Evolutionary conservation across 2,797 vertebrate species (phyloP).

Genomic region (Podarcis lilfordi): DNA sequence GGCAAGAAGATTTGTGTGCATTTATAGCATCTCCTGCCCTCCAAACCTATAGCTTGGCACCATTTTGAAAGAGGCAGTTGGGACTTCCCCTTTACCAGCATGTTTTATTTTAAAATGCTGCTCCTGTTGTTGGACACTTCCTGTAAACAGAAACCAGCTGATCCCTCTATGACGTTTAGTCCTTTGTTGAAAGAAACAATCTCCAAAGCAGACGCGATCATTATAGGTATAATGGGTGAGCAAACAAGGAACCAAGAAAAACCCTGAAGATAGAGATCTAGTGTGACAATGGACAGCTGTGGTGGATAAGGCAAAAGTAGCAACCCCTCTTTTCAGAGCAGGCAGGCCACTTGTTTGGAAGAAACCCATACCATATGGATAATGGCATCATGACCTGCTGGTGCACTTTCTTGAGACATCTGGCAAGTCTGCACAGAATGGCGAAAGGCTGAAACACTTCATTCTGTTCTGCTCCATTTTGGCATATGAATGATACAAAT

Average conservation of each 20-base stretch:
- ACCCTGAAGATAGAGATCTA: too few species aligned
- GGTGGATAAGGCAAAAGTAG: not conserved
- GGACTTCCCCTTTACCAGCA: not conserved
- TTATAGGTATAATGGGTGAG: not conserved
- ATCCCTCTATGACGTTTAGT: too few species aligned
- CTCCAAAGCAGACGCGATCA: too few species aligned
- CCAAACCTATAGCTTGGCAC: not conserved
- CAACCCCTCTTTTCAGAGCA: not conserved
- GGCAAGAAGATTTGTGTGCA: not conserved
- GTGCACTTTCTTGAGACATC: too few species aligned
- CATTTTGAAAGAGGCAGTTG: not conserved
- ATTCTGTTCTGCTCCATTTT: not conserved
- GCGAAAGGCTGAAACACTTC: too few species aligned
- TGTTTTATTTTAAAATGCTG: too few species aligned
- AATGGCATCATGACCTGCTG: not conserved
- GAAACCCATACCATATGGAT: not conserved
- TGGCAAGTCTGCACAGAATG: not conserved
- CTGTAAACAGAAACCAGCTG: not conserved
- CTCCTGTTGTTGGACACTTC: too few species aligned
- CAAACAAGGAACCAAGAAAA: too few species aligned
- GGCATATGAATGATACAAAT: not conserved
- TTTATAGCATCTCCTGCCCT: not conserved
- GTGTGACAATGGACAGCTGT: not conserved
- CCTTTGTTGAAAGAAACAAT: too few species aligned
- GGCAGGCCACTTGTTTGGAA: not conserved